These are phyloP conservation scores for Pseudois nayaur DNA, from an alignment of 2,113 vertebrate genomes.

Conservation along the genomic window DNA sequence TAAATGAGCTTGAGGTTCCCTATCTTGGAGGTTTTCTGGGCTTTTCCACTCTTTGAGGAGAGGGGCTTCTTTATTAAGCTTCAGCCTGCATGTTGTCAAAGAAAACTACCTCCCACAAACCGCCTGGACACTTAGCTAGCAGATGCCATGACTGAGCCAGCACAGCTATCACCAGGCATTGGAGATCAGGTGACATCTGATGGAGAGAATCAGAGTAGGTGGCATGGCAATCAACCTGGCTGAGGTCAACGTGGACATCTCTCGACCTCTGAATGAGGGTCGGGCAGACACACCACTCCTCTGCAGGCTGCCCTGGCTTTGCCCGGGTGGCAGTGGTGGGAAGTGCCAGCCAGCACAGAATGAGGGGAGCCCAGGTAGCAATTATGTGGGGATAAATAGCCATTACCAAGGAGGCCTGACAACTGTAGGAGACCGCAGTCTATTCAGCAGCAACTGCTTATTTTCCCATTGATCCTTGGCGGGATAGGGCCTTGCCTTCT, in stretches of 20 bases:
- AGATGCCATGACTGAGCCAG: neutral
- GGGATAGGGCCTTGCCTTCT: conserved; percentile 60
- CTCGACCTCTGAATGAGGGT: neutral
- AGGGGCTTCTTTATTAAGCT: neutral
- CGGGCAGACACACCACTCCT: neutral
- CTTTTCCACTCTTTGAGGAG: neutral
- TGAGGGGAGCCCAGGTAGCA: conserved; percentile 61
- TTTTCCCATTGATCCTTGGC: conserved; percentile 63
- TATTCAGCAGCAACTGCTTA: conserved; percentile 63
- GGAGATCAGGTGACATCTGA: neutral
- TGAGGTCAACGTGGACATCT: neutral
- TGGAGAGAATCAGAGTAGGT: neutral
- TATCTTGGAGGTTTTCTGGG: neutral
- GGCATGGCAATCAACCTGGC: neutral
- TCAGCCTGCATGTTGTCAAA: neutral
- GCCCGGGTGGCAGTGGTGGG: conserved; percentile 39
- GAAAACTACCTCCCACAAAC: neutral
- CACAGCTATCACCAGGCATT: neutral
- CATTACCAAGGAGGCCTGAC: conserved; percentile 61
- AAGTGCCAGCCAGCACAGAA: conserved; percentile 50
- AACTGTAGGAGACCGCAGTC: conserved; percentile 53
- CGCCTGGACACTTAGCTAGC: neutral
- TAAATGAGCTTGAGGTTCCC: neutral
- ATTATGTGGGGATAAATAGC: conserved; percentile 73
- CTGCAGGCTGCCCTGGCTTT: neutral